Evolutionary conservation across 1,140 invertebrate genomes (phyloP), one percentile per base, ranked within the genome.

Genomic region (Nebria ingens): DNA sequence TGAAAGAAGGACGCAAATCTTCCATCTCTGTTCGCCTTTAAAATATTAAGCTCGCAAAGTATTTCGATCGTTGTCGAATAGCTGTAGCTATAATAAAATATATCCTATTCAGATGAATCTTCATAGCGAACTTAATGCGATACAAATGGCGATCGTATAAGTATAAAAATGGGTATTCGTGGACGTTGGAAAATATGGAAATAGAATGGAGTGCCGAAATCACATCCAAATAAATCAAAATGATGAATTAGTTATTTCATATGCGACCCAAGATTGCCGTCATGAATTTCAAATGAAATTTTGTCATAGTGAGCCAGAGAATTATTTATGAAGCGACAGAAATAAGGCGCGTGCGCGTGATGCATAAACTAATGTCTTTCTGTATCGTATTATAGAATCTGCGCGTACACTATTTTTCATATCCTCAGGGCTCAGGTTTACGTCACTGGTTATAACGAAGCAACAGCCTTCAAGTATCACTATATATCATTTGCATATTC

Each of bases 131-230:
- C 17, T 45, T 45, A 45, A 45, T 45, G 40, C 15, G 9, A 12
- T 45, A 45, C 40, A 45, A 45, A 45, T 45, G 40, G 40, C 40
- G 40, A 45, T 45, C 40, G 15, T 45, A 45, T 45, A 45, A 45
- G 40, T 45, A 45, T 45, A 45, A 45, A 45, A 45, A 45, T 45
- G 40, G 40, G 9, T 45, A 45, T 45, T 9, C 17, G 40, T 17
- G 40, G 40, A 45, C 40, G 40, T 9, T 45, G 4, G 6, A 17
- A 45, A 45, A 45, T 45, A 45, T 45, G 40, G 40, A 45, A 45
- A 45, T 45, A 45, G 40, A 45, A 45, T 45, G 15, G 40, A 45
- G 40, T 45, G 40, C 40, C 40, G 40, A 45, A 45, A 45, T 45
- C 40, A 45, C 40, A 45, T 45, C 17, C 9, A 45, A 45, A 45